Evolutionary conservation across 2,888 invertebrate species (phyloP).

Genomic region (Lasioglossum villosulum): DNA sequence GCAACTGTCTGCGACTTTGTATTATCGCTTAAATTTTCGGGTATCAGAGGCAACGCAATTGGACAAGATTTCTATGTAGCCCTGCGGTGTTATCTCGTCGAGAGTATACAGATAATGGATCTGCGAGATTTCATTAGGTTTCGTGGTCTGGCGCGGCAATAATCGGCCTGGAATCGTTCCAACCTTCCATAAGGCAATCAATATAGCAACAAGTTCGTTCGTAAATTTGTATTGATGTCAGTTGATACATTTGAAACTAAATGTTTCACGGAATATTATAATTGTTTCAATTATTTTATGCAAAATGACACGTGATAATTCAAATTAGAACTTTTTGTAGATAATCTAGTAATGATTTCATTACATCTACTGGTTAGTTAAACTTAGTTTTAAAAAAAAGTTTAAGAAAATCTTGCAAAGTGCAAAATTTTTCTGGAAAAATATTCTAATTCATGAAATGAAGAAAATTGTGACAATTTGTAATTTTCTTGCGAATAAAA

Average conservation of each 20-base stretch:
- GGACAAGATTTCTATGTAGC: slow-evolving; percentile 9
- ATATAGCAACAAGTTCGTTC: slow-evolving; percentile 73
- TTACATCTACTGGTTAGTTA: too few relatives aligned
- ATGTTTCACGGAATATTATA: not conserved
- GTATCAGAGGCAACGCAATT: not conserved
- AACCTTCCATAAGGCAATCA: slow-evolving; percentile 54
- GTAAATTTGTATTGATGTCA: not conserved
- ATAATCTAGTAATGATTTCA: too few relatives aligned
- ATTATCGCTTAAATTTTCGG: not conserved
- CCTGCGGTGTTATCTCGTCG: not conserved
- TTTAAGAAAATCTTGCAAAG: too few relatives aligned
- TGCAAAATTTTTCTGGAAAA: too few relatives aligned
- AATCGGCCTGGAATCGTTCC: slow-evolving; percentile 72
- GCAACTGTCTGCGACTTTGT: not conserved
- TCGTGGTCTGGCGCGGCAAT: slow-evolving; percentile 39
- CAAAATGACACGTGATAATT: not conserved
- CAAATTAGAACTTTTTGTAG: not conserved
- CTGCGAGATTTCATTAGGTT: slow-evolving; percentile 21
- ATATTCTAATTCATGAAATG: too few relatives aligned
- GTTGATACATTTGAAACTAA: not conserved
- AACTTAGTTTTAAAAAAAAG: too few relatives aligned
- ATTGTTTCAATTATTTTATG: not conserved
- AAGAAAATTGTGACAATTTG: not conserved
- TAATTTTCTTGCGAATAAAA: not conserved
- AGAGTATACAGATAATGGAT: slow-evolving; percentile 26